Evolutionary conservation across 2,113 vertebrate genomes (phyloP).

Genomic region (Colaptes auratus): DNA sequence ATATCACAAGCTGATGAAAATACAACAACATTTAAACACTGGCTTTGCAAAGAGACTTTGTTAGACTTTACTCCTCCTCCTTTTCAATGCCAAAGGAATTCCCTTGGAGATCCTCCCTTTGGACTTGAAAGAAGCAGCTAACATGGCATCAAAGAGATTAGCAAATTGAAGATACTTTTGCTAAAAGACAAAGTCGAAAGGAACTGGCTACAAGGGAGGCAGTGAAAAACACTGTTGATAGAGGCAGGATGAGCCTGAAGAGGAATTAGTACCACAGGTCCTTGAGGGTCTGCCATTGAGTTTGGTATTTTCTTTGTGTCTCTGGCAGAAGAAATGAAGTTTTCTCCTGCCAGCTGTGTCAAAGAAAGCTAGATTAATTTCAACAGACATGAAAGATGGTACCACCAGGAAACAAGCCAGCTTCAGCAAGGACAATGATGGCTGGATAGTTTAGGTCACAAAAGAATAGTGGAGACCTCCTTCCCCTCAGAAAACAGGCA

Average conservation of each 20-base stretch:
- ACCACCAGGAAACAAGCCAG: not conserved
- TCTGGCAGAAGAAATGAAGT: not conserved
- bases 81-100: constrained; percentile 31
- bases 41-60: not conserved
- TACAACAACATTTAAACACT: not conserved
- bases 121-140: constrained; percentile 19
- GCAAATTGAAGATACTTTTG: not conserved
- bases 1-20: not conserved
- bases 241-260: not conserved
- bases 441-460: not conserved
- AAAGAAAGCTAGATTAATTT: not conserved
- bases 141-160: not conserved
- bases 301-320: not conserved
- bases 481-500: not conserved
- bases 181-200: not conserved
- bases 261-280: not conserved
- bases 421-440: not conserved
- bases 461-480: not conserved
- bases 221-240: not conserved
- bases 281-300: not conserved
- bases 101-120: constrained; percentile 8
- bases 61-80: constrained; percentile 19
- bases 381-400: not conserved
- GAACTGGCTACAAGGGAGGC: not conserved
- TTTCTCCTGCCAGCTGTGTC: not conserved